Conservation (phyloP, 2,113 vertebrate genomes). For the Eclectus roratus region DNA sequence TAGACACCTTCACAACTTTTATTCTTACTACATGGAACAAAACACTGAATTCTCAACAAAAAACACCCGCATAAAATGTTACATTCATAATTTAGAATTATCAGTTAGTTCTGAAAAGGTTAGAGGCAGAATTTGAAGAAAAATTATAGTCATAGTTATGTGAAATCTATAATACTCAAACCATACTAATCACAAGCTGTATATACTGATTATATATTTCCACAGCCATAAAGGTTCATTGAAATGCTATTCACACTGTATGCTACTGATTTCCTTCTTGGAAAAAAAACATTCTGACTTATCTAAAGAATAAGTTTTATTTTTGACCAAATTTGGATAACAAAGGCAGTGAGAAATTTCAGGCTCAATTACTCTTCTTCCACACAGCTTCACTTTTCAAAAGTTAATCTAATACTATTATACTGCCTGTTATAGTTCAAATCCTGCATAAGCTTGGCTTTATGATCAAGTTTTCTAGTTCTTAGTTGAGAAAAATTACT, state of each 20-base stretch:
- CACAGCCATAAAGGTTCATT: not conserved
- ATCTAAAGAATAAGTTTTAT: not conserved
- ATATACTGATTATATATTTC: not conserved
- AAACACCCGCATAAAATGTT: not conserved
- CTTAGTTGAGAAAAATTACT: not conserved
- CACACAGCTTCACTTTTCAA: not conserved
- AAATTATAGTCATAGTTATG: not conserved
- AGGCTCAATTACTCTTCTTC: not conserved
- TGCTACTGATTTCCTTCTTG: not conserved
- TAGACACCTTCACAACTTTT: not conserved
- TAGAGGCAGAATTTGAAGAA: not conserved
- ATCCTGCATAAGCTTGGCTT: not conserved
- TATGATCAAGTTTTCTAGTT: not conserved
- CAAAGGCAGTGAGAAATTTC: not conserved
- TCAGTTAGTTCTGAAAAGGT: not conserved
- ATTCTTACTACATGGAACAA: not conserved
- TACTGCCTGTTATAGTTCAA: not conserved
- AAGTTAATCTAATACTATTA: not conserved
- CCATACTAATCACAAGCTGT: not conserved
- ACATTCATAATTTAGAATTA: not conserved
- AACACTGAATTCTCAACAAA: not conserved
- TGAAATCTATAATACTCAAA: not conserved
- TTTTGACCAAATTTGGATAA: not conserved
- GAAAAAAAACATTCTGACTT: not conserved
- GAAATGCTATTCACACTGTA: not conserved